A percentile compares a stretch with the other conserved stretches of the same genome.
Conservation (phyloP, 2,797 vertebrate genomes). For the Hydrophis major region DNA sequence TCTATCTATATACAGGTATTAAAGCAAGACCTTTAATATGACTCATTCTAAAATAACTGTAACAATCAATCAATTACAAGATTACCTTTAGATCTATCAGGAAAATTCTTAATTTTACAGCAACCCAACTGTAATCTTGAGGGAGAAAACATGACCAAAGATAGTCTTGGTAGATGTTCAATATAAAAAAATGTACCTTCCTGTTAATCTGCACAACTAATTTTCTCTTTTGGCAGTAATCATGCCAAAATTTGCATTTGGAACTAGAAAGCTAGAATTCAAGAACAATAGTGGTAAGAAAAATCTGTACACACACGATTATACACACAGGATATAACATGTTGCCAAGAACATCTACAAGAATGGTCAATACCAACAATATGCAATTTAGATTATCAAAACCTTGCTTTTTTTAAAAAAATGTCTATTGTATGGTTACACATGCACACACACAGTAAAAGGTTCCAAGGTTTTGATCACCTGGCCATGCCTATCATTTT, state of each 20-base stretch:
- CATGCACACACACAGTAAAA: not conserved
- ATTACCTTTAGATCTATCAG: not conserved
- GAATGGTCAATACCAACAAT: not conserved
- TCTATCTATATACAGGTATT: not conserved
- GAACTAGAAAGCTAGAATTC: not conserved
- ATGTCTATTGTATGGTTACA: not conserved
- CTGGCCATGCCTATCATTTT: not conserved
- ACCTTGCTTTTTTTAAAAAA: not conserved
- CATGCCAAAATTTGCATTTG: not conserved
- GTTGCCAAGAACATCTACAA: not conserved
- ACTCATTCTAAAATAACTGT: not conserved
- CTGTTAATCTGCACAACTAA: not conserved
- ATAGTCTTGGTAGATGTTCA: not conserved
- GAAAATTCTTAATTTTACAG: not conserved
- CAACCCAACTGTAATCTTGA: not conserved
- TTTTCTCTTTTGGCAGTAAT: not conserved
- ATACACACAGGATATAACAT: not conserved
- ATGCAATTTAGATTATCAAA: not conserved
- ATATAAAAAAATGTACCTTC: not conserved
- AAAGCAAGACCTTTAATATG: not conserved
- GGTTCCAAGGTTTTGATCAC: not conserved
- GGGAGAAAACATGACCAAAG: not conserved
- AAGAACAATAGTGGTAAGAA: not conserved
- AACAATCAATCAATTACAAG: not conserved
- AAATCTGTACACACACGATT: not conserved